Evolutionary conservation across 2,797 vertebrate species (phyloP), one percentile per base, ranked within the genome.

Genomic region (Lithobates pipiens): DNA sequence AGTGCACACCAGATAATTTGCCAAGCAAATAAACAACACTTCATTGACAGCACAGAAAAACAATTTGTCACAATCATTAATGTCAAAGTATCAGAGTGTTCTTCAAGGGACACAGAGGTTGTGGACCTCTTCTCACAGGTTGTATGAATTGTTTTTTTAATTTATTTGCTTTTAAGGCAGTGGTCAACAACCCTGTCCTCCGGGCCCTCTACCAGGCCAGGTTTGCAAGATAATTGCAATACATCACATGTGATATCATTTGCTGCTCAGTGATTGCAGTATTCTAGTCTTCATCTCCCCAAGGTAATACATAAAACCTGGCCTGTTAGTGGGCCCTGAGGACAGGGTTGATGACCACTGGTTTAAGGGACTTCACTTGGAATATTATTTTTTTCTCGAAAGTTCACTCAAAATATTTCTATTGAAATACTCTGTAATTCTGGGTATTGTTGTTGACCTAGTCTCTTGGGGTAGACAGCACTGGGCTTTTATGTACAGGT

Each of bases 11-110:
- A 89, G 88, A 88, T 74, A 90, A 91, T 91, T 94, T 91, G 93
- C 93, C 94, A 93, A 77, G 91, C 16, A 76, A 92, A 81, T 54
- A 93, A 89, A 25, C 91, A 91, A 91, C 90, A 88, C 89, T 85
- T 91, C 91, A 89, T 90, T 90, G 80, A 34, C 89, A 86, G 85
- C 90, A 93, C 91, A 93, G 86, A 89, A 90, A 93, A 68, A 73
- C 88, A 91, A 89, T 89, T 84, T 67, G 89, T 21, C 34, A 32
- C 36, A 29, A 61, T 9, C 9, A 69, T 25, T 81, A 70, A 13
- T 36, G 29, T 85, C 18, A 65, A 67, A 54, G 10, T 68, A 34
- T 36, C 5, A 25, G 10, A 23, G 54, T 68, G n/a, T 68, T 72
- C 29, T 46, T 73, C 27, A 44, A 46, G 16, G 36, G 50, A 65